Evolutionary conservation across 2,888 invertebrate genomes (phyloP).

Genomic region (Hypena proboscidalis): DNA sequence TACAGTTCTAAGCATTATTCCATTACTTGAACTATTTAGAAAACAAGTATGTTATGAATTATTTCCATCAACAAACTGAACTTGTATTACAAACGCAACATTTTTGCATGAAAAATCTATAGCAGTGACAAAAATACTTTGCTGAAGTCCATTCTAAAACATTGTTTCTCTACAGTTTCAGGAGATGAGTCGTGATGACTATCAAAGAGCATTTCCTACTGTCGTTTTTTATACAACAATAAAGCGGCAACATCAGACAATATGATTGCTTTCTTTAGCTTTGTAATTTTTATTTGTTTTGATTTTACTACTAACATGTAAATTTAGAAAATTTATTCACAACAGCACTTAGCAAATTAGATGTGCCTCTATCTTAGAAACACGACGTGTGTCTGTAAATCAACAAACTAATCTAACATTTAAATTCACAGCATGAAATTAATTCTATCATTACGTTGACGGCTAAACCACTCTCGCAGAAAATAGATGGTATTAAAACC

Average conservation of each 20-base stretch:
- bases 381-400: background rate
- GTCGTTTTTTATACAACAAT: slow-evolving; percentile 57
- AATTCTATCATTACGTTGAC: slow-evolving; percentile 3
- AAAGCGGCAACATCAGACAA: slow-evolving; percentile 50
- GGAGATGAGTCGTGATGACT: slow-evolving; percentile 69
- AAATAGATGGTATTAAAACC: slow-evolving; percentile 5
- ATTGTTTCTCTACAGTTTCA: slow-evolving; percentile 38
- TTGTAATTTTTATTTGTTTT: too few relatives aligned
- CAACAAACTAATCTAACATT: background rate
- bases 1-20: too few relatives aligned
- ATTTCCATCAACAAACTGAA: too few relatives aligned
- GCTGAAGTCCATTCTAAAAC: slow-evolving; percentile 13
- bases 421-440: background rate
- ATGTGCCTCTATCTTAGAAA: background rate
- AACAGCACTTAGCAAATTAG: too few relatives aligned
- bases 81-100: too few relatives aligned
- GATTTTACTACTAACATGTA: too few relatives aligned
- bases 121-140: too few relatives aligned
- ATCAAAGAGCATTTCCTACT: slow-evolving; percentile 65
- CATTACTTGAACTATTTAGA: too few relatives aligned
- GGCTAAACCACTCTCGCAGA: background rate
- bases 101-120: too few relatives aligned
- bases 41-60: too few relatives aligned
- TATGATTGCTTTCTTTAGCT: slow-evolving; percentile 42
- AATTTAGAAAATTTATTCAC: too few relatives aligned